Evolutionary conservation across 2,113 vertebrate species (phyloP), one percentile per base, ranked within the genome.

Genomic region (Dolichotis patagonum): DNA sequence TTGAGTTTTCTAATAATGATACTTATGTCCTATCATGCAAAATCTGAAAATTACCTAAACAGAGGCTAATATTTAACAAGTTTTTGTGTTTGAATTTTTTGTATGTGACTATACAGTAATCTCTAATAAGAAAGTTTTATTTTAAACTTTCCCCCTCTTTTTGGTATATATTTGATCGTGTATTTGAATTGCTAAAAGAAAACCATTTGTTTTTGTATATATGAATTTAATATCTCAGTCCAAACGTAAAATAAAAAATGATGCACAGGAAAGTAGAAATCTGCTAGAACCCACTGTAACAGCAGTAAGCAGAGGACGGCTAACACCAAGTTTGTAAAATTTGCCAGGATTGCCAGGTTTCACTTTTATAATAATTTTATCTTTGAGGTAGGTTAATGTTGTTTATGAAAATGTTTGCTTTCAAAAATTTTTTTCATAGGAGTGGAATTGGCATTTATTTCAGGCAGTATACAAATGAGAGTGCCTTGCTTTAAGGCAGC

Each of bases 21-120:
- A 82, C 7, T 81, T 52, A 43, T 60, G 85, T 65, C 22, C 0
- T 89, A 28, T 46, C n/a, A 4, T 12, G 84, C 4, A 75, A 94
- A 92, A 26, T 69, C 26, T 75, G 84, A 24, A 22, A 71, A 8
- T 20, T 26, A 5, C 41, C 20, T 73, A 49, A 62, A 82, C 19
- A 19, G 5, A 49, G 22, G 41, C 41, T 54, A 88, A 28, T 84
- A 78, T 77, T 81, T 65, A n/a, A 85, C 12, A 9, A 87, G 0
- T 93, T 60, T 96, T n/a, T 91, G 30, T 58, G 11, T 77, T 87
- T 92, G 38, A 86, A 20, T 69, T 91, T 91, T 94, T 54, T 43
- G 4, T 63, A 58, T n/a, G 30, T 81, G 12, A 73, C 58, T 90
- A 52, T 73, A 65, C 86, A 86, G 30, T 71, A 35, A 83, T 89